phyloP scores from a whole-genome alignment of 2,888 invertebrate genomes.

The Rhimphoctona megacephalus region DNA sequence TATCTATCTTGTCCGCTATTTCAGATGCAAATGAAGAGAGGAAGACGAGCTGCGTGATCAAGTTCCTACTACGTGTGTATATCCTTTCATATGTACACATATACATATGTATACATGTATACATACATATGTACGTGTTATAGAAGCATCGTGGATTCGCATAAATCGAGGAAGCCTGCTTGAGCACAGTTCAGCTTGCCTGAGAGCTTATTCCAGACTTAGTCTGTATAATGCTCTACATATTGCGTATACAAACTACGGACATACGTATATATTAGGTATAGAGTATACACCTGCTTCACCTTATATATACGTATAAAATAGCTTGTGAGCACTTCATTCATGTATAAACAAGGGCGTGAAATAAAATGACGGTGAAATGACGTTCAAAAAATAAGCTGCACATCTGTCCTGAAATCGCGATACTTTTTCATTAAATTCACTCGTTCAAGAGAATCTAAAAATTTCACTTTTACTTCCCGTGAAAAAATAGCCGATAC shows the following conservation, averaged over 20 bases:
- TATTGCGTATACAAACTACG: constrained; percentile 58
- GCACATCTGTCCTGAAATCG: background rate
- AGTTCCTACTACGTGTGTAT: constrained; percentile 45
- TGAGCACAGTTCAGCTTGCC: constrained; percentile 57
- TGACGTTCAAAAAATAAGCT: background rate
- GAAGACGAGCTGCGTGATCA: constrained; percentile 35
- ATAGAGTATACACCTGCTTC: background rate
- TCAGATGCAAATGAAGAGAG: constrained; percentile 63
- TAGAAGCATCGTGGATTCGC: constrained; percentile 66
- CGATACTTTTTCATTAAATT: background rate
- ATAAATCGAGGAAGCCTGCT: constrained; percentile 61
- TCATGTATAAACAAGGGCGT: background rate
- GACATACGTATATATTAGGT: constrained; percentile 15
- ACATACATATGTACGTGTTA: constrained; percentile 24
- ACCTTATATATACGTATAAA: background rate
- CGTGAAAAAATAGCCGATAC: no score
- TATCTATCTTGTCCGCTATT: constrained; percentile 61
- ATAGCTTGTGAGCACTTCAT: constrained; percentile 1
- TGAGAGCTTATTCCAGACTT: constrained; percentile 64
- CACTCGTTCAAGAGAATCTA: background rate
- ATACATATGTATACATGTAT: background rate
- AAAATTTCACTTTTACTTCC: no score
- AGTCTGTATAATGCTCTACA: constrained; percentile 63
- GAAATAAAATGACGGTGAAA: background rate
- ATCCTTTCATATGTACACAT: constrained; percentile 15